A percentile compares a stretch with the other conserved stretches of the same genome.
Evolutionary conservation across 2,113 vertebrate genomes (phyloP).

Genomic region (Castor canadensis): DNA sequence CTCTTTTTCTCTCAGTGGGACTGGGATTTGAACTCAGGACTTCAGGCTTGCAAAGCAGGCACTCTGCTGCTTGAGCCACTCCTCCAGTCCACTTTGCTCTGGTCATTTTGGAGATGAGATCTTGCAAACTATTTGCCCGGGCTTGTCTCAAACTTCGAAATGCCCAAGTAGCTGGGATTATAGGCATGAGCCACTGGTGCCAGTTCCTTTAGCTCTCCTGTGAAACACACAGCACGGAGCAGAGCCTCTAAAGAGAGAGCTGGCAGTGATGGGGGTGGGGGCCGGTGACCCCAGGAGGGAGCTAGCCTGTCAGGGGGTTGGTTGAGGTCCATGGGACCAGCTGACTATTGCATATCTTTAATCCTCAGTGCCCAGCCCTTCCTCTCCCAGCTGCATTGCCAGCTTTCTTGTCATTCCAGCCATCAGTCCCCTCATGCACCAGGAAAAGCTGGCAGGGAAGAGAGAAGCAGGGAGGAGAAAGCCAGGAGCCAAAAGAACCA

Average conservation of each 20-base stretch:
- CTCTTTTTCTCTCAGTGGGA: no score
- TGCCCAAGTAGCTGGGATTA: no score
- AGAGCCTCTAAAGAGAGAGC: background rate
- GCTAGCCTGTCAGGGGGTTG: background rate
- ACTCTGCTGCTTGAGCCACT: no score
- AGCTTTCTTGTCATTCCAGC: constrained; percentile 32
- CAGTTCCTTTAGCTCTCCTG: background rate
- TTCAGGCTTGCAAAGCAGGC: no score
- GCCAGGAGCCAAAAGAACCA: background rate
- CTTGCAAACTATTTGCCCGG: no score
- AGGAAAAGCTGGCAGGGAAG: background rate
- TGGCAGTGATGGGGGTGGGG: fast-evolving
- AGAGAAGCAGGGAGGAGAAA: background rate
- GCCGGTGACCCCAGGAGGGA: background rate
- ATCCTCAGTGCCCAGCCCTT: background rate
- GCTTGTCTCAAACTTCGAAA: no score
- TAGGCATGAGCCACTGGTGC: no score
- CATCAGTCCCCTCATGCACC: background rate
- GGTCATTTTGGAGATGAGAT: no score
- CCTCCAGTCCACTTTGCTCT: no score
- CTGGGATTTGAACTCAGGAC: no score
- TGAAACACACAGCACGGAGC: background rate
- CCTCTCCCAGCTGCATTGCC: constrained; percentile 19
- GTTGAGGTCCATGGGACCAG: background rate
- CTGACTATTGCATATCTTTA: constrained; percentile 46